Conservation (phyloP, 2,797 vertebrate species). For the Paguma larvata region DNA sequence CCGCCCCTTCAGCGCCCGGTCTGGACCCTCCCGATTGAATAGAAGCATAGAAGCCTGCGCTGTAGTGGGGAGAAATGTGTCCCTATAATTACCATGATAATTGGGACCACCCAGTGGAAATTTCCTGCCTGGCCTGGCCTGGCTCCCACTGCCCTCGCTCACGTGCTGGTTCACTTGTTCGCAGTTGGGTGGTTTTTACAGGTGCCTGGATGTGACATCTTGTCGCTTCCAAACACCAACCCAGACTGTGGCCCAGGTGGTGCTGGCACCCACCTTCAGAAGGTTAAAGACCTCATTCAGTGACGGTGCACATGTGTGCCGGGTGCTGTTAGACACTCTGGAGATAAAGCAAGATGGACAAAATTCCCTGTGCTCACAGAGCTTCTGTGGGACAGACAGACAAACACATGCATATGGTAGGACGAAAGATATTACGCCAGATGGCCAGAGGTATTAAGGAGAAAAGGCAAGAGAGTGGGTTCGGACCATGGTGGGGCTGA, state of each 20-base stretch:
- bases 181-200: neutral
- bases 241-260: neutral
- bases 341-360: neutral
- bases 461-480: neutral
- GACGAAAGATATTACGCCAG: neutral
- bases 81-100: neutral
- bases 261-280: neutral
- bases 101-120: neutral
- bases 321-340: neutral
- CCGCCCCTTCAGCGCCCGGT: neutral
- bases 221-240: neutral
- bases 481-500: neutral
- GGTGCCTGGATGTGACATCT: neutral
- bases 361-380: neutral
- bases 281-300: neutral
- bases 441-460: neutral
- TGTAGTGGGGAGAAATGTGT: neutral
- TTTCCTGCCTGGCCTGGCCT: neutral
- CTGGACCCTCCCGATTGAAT: neutral
- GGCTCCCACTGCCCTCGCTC: neutral
- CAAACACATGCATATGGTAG: fast-evolving
- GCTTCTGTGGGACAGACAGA: neutral
- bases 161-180: neutral
- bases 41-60: neutral
- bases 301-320: fast-evolving